These are phyloP conservation scores for Prorops nasuta DNA, from an alignment of 1,140 invertebrate genomes.

Conservation along the genomic window DNA sequence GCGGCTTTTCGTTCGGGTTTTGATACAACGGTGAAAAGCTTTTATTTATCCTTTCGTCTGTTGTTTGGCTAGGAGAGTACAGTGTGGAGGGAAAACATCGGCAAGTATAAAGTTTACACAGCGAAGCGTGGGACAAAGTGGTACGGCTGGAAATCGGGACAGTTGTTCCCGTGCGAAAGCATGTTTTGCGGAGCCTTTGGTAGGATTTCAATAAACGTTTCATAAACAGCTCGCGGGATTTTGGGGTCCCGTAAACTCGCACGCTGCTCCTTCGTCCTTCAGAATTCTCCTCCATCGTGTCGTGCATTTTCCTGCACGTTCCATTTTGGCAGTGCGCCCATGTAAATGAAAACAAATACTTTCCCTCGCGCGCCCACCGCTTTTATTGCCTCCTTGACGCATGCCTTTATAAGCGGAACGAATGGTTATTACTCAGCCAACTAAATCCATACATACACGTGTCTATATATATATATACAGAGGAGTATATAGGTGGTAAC, in stretches of 20 bases:
- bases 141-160: too few relatives aligned
- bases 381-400: conserved; percentile 49
- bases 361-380: conserved; percentile 29
- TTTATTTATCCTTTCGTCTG: too few relatives aligned
- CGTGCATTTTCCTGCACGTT: conserved; percentile 6
- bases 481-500: neutral
- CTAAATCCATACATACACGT: conserved; percentile 31
- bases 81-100: too few relatives aligned
- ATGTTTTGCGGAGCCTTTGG: conserved; percentile 30
- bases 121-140: too few relatives aligned
- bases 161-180: conserved; percentile 27
- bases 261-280: neutral
- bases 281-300: neutral
- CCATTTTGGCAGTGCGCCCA: conserved; percentile 46
- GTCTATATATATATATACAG: conserved; percentile 22
- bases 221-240: conserved; percentile 47
- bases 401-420: conserved; percentile 50
- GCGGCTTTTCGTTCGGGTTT: too few relatives aligned
- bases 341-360: conserved; percentile 54
- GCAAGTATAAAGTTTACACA: too few relatives aligned
- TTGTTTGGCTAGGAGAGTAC: too few relatives aligned
- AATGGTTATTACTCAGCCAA: conserved; percentile 47
- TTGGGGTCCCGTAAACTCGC: conserved; percentile 11
- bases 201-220: conserved; percentile 51
- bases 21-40: too few relatives aligned